Evolutionary conservation across 2,113 vertebrate species (phyloP).

Genomic region (Zingel zingel): DNA sequence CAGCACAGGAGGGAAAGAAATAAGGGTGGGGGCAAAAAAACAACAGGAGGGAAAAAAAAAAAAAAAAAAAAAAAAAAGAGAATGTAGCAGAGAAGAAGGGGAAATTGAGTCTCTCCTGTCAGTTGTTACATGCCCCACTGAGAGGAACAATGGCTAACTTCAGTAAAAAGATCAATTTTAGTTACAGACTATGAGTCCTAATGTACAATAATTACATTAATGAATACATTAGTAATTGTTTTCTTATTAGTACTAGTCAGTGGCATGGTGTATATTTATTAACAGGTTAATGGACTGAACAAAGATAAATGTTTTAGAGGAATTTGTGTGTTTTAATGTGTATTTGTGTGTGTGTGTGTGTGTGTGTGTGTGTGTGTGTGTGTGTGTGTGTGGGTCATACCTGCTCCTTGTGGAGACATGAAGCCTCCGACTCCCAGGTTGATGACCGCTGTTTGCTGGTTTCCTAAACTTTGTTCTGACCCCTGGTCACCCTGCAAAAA

Average conservation of each 20-base stretch:
- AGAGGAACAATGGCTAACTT: slow-evolving; percentile 56
- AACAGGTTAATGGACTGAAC: slow-evolving; percentile 29
- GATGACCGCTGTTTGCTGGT: slow-evolving; percentile 95
- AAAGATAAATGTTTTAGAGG: slow-evolving; percentile 17
- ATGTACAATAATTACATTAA: slow-evolving; percentile 43
- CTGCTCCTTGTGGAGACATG: slow-evolving; percentile 92
- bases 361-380: not conserved
- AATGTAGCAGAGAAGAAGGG: slow-evolving; percentile 85
- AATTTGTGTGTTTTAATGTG: slow-evolving; percentile 4
- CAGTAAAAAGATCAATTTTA: slow-evolving; percentile 49
- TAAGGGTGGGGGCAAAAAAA: slow-evolving; percentile 66
- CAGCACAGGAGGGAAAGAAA: slow-evolving; percentile 53
- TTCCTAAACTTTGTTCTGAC: slow-evolving; percentile 90
- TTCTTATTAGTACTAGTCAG: slow-evolving; percentile 59
- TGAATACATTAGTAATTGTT: slow-evolving; percentile 52
- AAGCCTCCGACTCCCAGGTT: slow-evolving; percentile 95
- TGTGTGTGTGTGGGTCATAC: slow-evolving; percentile 60
- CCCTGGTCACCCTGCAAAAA: slow-evolving; percentile 89
- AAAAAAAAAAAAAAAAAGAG: slow-evolving; percentile 73
- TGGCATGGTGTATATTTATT: slow-evolving; percentile 40
- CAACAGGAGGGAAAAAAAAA: slow-evolving; percentile 76
- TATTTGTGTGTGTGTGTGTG: too few relatives aligned
- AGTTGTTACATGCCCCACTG: slow-evolving; percentile 71
- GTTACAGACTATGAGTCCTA: slow-evolving; percentile 50
- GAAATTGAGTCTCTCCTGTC: slow-evolving; percentile 85